Base-by-base conservation (phyloP, 2,797 vertebrate species). In the Hypotaenidia philippensis region DNA sequence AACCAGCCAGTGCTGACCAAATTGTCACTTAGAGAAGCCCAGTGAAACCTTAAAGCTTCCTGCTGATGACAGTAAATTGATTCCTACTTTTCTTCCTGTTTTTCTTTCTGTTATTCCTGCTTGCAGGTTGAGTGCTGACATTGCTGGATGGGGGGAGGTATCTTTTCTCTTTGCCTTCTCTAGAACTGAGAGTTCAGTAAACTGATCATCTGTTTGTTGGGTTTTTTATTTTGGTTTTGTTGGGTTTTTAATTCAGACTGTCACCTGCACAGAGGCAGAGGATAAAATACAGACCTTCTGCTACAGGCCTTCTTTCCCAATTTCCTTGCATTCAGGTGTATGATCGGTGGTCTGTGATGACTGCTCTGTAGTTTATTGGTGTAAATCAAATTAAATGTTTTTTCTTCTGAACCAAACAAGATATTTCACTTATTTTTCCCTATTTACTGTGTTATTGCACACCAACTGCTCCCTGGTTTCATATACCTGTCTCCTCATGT, bases 311-410 rank as follows among this genome's bases (percentile, higher is more conserved):
- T 76, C 32, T 89, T 49, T 94, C 15, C 21, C 29, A 3, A 47
- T 91, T 91, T 87, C 27, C 6, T 32, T 72, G 59, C 18, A 3
- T 89, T 88, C 68, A 79, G 29, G 40, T 91, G 21, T 52, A 45
- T 47, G n/a, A 52, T 31, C 31, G 88, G 53, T 31, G 14, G 13
- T 83, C 59, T 91, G 22, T 90, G 71, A 56, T 79, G 78, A 70
- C 78, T 60, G n/a, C 74, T 89, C 78, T 70, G 45, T 87, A 63
- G 16, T 77, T 92, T 63, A 36, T 69, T 65, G 69, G 27, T 59
- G 19, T 91, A 88, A 90, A 87, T 70, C 53, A 94, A 80, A 91
- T 82, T 72, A 94, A 84, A 85, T 76, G 9, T 14, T 21, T 88
- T 81, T 90, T 50, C 34, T 70, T 89, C 45, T 41, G 27, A 94